Percentiles rank a stretch among this genome's conserved stretches.
phyloP scores from a whole-genome alignment of 2,888 invertebrate genomes.

The Micoletzkya japonica region DNA sequence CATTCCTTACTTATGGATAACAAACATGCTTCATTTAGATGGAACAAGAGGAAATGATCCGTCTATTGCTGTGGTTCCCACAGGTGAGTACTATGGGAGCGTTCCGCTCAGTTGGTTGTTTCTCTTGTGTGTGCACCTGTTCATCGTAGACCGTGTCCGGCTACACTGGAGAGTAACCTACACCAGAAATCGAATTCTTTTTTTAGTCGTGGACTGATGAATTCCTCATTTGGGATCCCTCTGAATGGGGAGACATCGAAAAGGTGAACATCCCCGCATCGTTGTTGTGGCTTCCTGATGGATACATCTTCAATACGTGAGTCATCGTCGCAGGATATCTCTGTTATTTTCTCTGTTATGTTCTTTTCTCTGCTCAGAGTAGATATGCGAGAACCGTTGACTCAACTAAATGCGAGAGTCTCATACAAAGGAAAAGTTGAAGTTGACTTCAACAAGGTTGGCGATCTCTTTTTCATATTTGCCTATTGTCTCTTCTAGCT shows the following conservation, averaged over 20 bases:
- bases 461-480: not conserved
- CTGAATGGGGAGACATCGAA: constrained; percentile 48
- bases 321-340: constrained; percentile 14
- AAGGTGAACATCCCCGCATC: constrained; percentile 45
- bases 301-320: constrained; percentile 53
- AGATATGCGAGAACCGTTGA: constrained; percentile 46
- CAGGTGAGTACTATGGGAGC: constrained; percentile 24
- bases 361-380: constrained; percentile 36
- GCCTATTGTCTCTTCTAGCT: constrained; percentile 31
- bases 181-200: no score
- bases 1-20: not conserved
- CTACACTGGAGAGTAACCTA: no score
- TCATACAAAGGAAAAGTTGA: constrained; percentile 44
- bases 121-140: not conserved
- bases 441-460: constrained; percentile 48
- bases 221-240: constrained; percentile 43
- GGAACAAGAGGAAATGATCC: constrained; percentile 48
- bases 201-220: constrained; percentile 49
- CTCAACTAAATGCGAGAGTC: constrained; percentile 46
- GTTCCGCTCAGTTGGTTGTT: not conserved
- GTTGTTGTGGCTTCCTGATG: constrained; percentile 49
- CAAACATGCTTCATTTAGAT: constrained; percentile 35
- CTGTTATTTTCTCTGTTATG: not conserved
- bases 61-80: constrained; percentile 49
- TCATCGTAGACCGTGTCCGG: no score